phyloP scores from a whole-genome alignment of 1,140 invertebrate genomes.

The Babylonia areolata region DNA sequence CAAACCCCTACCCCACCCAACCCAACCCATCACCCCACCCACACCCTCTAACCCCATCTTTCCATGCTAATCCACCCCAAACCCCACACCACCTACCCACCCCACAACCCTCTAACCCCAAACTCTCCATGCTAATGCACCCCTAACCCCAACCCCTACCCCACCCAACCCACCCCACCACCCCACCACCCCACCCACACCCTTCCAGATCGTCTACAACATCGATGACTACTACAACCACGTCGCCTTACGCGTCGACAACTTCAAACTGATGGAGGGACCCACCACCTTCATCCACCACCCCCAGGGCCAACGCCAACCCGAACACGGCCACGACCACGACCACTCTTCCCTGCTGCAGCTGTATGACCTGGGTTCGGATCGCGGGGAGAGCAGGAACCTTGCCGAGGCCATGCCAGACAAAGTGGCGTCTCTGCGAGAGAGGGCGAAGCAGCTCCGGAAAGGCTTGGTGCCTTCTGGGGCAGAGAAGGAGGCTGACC shows the following conservation, averaged over 20 bases:
- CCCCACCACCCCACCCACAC: neutral
- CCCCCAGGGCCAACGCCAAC: neutral
- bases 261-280: slow-evolving; percentile 23
- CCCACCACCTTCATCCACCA: neutral
- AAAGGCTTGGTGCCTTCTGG: slow-evolving; percentile 4
- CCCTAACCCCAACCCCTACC: too few species aligned
- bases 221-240: slow-evolving; percentile 19
- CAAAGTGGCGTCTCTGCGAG: neutral
- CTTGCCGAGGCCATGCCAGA: slow-evolving; percentile 7
- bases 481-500: neutral
- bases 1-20: too few species aligned
- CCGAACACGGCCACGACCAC: too few species aligned
- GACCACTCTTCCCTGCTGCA: neutral
- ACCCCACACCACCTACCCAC: too few species aligned
- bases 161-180: too few species aligned
- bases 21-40: too few species aligned
- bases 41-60: too few species aligned
- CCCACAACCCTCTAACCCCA: too few species aligned
- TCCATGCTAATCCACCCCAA: too few species aligned
- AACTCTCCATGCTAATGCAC: too few species aligned
- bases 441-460: neutral
- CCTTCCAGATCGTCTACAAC: slow-evolving; percentile 25
- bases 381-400: slow-evolving; percentile 27
- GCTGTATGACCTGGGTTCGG: slow-evolving; percentile 20
- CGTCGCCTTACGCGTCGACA: slow-evolving; percentile 18